Conservation (phyloP, 2,888 invertebrate genomes). For the Drosophila rellima region DNA sequence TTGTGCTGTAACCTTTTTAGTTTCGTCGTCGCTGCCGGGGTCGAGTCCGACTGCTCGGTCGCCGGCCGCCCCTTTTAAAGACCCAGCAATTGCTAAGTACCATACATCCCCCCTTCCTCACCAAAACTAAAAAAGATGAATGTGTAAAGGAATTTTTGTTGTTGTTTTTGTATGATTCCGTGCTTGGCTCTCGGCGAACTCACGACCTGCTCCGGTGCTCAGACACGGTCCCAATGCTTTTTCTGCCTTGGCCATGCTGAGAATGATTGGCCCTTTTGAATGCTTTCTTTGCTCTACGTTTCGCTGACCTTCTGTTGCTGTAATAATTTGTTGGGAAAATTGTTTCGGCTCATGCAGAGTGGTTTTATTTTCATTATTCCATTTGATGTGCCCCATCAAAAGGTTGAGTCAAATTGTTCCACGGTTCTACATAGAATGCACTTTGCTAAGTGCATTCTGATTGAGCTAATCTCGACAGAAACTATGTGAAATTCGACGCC, state of each 20-base stretch:
- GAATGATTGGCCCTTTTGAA: slow-evolving; percentile 64
- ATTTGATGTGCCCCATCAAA: slow-evolving; percentile 30
- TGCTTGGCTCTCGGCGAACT: slow-evolving; percentile 52
- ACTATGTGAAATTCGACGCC: neutral
- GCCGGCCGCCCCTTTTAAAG: slow-evolving; percentile 21
- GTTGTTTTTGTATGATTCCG: slow-evolving; percentile 38
- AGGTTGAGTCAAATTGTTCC: slow-evolving; percentile 40
- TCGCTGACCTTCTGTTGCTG: slow-evolving; percentile 23
- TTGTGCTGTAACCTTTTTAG: slow-evolving; percentile 47
- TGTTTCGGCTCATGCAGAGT: slow-evolving; percentile 58
- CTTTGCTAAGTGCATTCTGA: slow-evolving; percentile 20
- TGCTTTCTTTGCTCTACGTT: slow-evolving; percentile 52
- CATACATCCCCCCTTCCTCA: neutral
- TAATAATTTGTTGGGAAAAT: slow-evolving; percentile 66
- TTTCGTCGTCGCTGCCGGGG: slow-evolving; percentile 18
- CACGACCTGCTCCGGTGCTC: slow-evolving; percentile 48
- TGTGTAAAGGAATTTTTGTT: slow-evolving; percentile 50
- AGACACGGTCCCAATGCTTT: neutral
- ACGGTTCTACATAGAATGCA: slow-evolving; percentile 7
- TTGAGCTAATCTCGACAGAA: neutral
- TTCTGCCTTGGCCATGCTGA: slow-evolving; percentile 25
- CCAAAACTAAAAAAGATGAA: slow-evolving; percentile 15
- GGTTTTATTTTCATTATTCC: slow-evolving; percentile 57
- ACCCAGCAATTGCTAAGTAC: slow-evolving; percentile 34
- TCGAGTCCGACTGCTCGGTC: neutral